Conservation (phyloP, 2,888 invertebrate species). For the Cephus pulcher region DNA sequence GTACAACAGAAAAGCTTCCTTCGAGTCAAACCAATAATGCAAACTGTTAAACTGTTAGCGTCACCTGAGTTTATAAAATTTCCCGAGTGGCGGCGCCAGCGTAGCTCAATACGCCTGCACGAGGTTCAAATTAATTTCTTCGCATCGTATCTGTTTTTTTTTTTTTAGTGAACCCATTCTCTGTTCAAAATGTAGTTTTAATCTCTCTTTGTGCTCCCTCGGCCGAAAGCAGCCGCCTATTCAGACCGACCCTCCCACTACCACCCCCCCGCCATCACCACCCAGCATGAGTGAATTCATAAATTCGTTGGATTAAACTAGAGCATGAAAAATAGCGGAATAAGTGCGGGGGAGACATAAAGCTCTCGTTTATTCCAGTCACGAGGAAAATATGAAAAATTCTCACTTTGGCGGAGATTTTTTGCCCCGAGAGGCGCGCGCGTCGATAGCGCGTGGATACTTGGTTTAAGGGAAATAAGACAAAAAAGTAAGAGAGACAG, state of each 20-base stretch:
- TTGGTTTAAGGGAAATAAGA: too few species aligned
- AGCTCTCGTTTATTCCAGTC: constrained; percentile 12
- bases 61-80: too few species aligned
- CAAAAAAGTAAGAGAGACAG: too few species aligned
- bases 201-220: neutral
- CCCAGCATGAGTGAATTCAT: constrained; percentile 37
- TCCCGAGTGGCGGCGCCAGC: too few species aligned
- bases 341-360: constrained; percentile 26
- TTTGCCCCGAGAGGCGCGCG: too few species aligned
- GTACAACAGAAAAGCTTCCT: too few species aligned
- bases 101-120: neutral
- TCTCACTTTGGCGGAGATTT: neutral
- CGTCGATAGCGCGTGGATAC: too few species aligned
- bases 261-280: neutral
- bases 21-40: too few species aligned
- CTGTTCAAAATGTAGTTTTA: constrained; percentile 9
- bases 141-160: neutral
- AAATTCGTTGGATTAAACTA: constrained; percentile 47
- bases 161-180: neutral
- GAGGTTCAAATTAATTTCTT: neutral
- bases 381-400: constrained; percentile 4
- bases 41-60: too few species aligned
- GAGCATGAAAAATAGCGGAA: constrained; percentile 46
- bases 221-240: neutral
- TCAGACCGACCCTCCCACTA: neutral